Evolutionary conservation across 2,888 invertebrate species (phyloP).

Genomic region (Acheta domesticus): DNA sequence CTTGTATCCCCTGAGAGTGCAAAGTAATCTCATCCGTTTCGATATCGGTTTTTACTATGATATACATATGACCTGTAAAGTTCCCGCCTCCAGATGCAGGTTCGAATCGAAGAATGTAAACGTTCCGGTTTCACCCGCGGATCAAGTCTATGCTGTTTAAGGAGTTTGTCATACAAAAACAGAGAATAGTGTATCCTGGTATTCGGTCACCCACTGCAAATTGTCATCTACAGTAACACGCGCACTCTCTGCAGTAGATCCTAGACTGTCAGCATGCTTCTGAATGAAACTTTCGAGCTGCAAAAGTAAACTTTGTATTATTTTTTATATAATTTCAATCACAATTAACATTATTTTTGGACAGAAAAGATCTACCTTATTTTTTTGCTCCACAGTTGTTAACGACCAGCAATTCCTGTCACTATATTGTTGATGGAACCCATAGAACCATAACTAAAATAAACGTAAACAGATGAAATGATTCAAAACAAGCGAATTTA

Average conservation of each 20-base stretch:
- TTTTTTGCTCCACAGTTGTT: conserved; percentile 42
- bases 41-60: not conserved
- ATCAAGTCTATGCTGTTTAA: not conserved
- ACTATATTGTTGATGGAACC: conserved; percentile 49
- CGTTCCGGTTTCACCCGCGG: not conserved
- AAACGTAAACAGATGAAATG: not conserved
- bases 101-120: not conserved
- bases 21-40: not conserved
- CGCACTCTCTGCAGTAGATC: not conserved
- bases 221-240: not conserved
- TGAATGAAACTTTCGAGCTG: not conserved
- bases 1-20: not conserved
- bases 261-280: not conserved
- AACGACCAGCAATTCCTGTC: conserved; percentile 42
- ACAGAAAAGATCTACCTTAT: conserved; percentile 38
- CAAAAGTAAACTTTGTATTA: not conserved
- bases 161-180: not conserved
- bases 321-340: too few species aligned
- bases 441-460: conserved; percentile 50
- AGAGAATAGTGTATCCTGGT: not conserved
- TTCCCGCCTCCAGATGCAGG: not conserved
- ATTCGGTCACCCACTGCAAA: not conserved
- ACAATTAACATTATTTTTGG: too few species aligned
- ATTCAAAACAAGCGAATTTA: not conserved
- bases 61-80: not conserved